Percentiles rank a stretch among this genome's conserved stretches.
These are phyloP conservation scores for Stegostoma tigrinum DNA, from an alignment of 2,113 vertebrate genomes.

Conservation along the genomic window DNA sequence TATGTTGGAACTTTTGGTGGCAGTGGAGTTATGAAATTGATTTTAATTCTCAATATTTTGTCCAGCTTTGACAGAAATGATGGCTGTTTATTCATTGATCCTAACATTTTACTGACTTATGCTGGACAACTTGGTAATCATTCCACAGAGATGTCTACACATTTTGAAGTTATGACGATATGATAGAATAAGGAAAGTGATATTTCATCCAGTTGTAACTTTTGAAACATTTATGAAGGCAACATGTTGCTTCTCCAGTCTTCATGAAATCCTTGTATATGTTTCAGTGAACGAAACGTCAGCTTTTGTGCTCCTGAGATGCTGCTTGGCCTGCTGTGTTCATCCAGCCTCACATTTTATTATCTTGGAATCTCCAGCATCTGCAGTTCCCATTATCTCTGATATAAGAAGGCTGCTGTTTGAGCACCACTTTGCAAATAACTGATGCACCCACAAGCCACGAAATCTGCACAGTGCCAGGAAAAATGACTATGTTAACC, in stretches of 20 bases:
- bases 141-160: background rate
- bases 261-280: background rate
- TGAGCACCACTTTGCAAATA: constrained; percentile 26
- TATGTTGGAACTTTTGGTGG: background rate
- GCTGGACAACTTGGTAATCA: background rate
- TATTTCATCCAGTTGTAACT: background rate
- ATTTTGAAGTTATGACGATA: background rate
- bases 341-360: no score
- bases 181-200: background rate
- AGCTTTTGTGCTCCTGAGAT: no score
- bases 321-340: no score
- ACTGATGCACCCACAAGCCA: background rate
- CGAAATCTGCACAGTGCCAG: background rate
- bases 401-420: background rate
- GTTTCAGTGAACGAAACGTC: background rate
- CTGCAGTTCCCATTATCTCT: no score
- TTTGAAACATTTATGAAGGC: background rate
- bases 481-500: constrained; percentile 10
- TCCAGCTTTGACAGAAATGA: background rate
- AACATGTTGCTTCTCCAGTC: background rate
- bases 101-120: background rate
- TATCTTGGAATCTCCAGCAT: no score
- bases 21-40: background rate
- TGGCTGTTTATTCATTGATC: background rate
- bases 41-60: background rate